Evolutionary conservation across 1,140 invertebrate genomes (phyloP), one percentile per base, ranked within the genome.

Genomic region (Saccostrea echinata): DNA sequence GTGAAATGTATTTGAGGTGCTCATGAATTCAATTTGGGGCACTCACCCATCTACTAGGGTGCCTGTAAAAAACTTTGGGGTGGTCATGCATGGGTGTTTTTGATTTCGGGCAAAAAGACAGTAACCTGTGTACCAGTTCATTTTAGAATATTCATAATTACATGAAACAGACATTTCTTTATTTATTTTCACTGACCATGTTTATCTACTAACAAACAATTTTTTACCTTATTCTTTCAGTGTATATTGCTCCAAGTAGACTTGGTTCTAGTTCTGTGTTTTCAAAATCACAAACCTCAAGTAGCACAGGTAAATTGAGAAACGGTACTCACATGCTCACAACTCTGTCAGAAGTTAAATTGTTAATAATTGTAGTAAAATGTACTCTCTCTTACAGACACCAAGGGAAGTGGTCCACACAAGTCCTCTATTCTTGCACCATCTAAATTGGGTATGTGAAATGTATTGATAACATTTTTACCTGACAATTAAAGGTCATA

Each of bases 231-330:
- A 21, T 84, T 80, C 30, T 87, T 88, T 68, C 87, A 92, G 91
- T 90, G 76, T 88, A 91, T 88, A 88, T 92, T 51, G 91, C 91
- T 53, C 91, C 91, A 12, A 90, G 91, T 85, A 86, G 90, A 84
- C 86, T 92, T 30, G 84, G 88, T 89, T 83, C 89, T 61, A 83
- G 68, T 82, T 76, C 68, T 30, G 68, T 76, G 27, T 83, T 53
- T 83, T 53, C 81, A 83, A 52, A 83, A 51, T 83, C 52, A 51
- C 81, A 83, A 51, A 83, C 51, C 81, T 83, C 81, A 53, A 52
- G 81, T 51, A 35, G n/a, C 35, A 83, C 81, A 83, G 81, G 35
- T 53, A 83, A 83, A 52, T 83, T 52, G 9, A 18, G n/a, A 21
- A 83, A 24, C 21, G 12, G 24, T 30, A 30, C 27, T 80, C 27